Evolutionary conservation across 2,888 invertebrate genomes (phyloP).

Genomic region (Eupithecia insigniata): DNA sequence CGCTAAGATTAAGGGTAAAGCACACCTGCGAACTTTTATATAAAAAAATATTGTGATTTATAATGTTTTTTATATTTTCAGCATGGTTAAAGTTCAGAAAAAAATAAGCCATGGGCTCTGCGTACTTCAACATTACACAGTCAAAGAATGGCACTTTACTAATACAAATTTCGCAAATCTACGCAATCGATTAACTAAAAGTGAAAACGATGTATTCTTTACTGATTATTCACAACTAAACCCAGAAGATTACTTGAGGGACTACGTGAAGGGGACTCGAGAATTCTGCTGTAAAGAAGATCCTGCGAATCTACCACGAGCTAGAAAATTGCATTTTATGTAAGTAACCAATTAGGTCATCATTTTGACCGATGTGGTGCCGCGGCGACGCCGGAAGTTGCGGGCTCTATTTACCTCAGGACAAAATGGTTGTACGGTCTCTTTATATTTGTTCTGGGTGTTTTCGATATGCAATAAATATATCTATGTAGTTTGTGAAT

Average conservation of each 20-base stretch:
- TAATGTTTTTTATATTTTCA: conserved; percentile 50
- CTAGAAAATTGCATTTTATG: conserved; percentile 86
- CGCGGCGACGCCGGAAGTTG: no score
- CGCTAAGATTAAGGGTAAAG: conserved; percentile 6
- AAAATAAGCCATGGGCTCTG: conserved; percentile 86
- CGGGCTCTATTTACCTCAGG: no score
- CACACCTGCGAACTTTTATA: background rate
- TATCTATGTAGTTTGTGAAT: no score
- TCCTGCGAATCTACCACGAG: conserved; percentile 88
- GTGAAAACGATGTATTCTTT: conserved; percentile 86
- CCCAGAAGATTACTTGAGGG: conserved; percentile 63
- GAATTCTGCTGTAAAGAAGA: conserved; percentile 93
- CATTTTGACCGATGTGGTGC: background rate
- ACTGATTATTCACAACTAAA: conserved; percentile 68
- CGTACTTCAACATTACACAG: conserved; percentile 91
- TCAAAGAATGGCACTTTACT: conserved; percentile 91
- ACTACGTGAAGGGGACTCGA: conserved; percentile 91
- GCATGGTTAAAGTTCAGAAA: conserved; percentile 86
- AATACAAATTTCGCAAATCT: conserved; percentile 85
- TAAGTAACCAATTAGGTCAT: conserved; percentile 57
- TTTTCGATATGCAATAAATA: no score
- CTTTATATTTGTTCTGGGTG: no score
- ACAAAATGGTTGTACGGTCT: no score
- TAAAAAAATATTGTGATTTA: background rate
- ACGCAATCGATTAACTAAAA: conserved; percentile 75